Evolutionary conservation across 1,140 invertebrate genomes (phyloP).

Genomic region (Zeugodacus cucurbitae): DNA sequence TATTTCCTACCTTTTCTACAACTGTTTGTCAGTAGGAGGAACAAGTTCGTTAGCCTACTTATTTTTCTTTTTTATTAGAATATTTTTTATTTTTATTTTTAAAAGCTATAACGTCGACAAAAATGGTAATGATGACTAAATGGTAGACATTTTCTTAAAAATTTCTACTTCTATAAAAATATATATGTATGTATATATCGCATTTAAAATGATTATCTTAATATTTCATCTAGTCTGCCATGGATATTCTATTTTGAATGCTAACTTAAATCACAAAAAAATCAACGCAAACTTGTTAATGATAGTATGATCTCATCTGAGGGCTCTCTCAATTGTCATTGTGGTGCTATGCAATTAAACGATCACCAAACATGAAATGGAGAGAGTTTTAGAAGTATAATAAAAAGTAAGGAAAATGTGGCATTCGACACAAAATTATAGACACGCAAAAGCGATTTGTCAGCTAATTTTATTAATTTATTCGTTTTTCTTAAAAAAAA

Average conservation of each 20-base stretch:
- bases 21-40: background rate
- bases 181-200: no score
- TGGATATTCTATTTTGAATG: no score
- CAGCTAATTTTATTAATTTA: no score
- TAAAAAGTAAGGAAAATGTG: background rate
- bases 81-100: no score
- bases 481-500: no score
- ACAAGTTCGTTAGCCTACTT: background rate
- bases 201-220: no score
- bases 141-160: no score
- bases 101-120: background rate
- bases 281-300: background rate
- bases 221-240: no score
- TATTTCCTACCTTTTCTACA: background rate
- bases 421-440: background rate
- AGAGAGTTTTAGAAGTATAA: background rate
- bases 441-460: background rate
- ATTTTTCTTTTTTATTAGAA: background rate
- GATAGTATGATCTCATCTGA: background rate
- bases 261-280: no score
- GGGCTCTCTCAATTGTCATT: background rate
- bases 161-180: no score
- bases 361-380: background rate
- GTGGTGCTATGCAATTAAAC: background rate
- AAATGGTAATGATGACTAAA: no score